Percentiles rank a stretch among this genome's conserved stretches.
phyloP scores from a whole-genome alignment of 2,113 vertebrate genomes.

The Corynorhinus townsendii region DNA sequence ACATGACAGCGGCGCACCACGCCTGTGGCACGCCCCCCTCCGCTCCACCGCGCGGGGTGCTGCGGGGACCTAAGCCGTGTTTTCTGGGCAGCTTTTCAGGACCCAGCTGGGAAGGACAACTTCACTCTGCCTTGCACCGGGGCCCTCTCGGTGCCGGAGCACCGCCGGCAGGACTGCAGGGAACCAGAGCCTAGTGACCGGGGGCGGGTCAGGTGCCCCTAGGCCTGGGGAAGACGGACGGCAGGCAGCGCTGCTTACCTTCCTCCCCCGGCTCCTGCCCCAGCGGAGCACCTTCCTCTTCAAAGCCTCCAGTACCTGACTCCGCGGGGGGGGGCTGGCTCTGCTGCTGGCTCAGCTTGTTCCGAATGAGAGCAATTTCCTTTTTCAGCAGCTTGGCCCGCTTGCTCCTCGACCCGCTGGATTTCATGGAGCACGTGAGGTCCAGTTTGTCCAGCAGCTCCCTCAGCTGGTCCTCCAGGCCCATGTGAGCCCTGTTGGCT shows the following conservation, averaged over 20 bases:
- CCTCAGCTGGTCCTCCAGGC: slow-evolving; percentile 91
- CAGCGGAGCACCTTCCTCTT: slow-evolving; percentile 78
- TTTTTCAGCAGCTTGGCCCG: slow-evolving; percentile 94
- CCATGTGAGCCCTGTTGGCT: slow-evolving; percentile 87
- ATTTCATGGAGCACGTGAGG: slow-evolving; percentile 94
- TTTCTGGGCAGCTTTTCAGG: neutral
- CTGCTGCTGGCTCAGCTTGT: slow-evolving; percentile 88
- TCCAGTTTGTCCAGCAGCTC: slow-evolving; percentile 95
- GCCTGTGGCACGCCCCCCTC: too few relatives aligned
- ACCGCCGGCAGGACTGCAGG: rapidly evolving
- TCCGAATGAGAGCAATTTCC: slow-evolving; percentile 90
- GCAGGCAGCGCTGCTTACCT: slow-evolving; percentile 75
- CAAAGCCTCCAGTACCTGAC: slow-evolving; percentile 76
- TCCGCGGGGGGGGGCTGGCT: slow-evolving; percentile 77
- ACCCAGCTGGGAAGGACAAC: neutral
- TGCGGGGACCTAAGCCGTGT: rapidly evolving
- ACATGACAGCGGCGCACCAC: neutral
- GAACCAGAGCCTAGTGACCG: rapidly evolving
- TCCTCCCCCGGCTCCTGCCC: slow-evolving; percentile 81
- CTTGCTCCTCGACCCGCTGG: slow-evolving; percentile 94
- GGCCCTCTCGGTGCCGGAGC: rapidly evolving
- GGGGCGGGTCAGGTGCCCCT: neutral
- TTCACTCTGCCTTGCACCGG: neutral
- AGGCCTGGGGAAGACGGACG: neutral
- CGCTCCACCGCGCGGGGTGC: rapidly evolving